Base-by-base conservation (phyloP, 2,113 vertebrate species). In the Alouatta palliata region DNA sequence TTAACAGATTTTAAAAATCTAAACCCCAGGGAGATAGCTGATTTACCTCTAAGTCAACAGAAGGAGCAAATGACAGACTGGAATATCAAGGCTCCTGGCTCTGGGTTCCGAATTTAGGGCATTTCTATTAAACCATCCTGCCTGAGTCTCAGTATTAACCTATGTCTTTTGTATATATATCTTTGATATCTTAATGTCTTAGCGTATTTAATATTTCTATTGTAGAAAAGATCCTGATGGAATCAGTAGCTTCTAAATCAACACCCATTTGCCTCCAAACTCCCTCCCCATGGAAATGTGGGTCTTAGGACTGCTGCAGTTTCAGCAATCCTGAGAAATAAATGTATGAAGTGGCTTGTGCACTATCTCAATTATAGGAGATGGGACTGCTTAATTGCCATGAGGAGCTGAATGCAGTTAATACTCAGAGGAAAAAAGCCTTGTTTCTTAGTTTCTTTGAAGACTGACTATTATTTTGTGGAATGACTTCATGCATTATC, bases 391-490 rank as follows among this genome's bases (percentile, higher is more conserved):
- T 86, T 97, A 92, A 96, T 82, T 96, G 87, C 52, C 35, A 8
- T 0, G 9, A 76, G 52, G 25, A 68, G n/a, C 30, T 58, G 45
- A 93, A 75, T 52, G 47, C 19, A 76, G 71, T 79, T 85, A 90
- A 90, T 94, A 71, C 66, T 95, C 87, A 85, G 77, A 70, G 27
- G 35, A 32, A 66, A 96, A 87, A 73, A 95, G 45, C 0, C 27
- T 85, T 45, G 32, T 43, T 91, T 92, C 86, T 95, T 95, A 64
- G 87, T 91, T 95, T 90, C 81, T 90, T 87, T 96, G 76, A 90
- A 87, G 68, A 71, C 76, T 82, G 68, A 71, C 76, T 82, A 94
- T 79, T 95, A 92, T 94, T 95, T 97, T 88, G 76, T 85, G 56
- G 88, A 75, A 92, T 85, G 23, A 90, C 14, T 70, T 84, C 49